Evolutionary conservation across 2,113 vertebrate genomes (phyloP), one percentile per base, ranked within the genome.

Genomic region (Argyrosomus japonicus): DNA sequence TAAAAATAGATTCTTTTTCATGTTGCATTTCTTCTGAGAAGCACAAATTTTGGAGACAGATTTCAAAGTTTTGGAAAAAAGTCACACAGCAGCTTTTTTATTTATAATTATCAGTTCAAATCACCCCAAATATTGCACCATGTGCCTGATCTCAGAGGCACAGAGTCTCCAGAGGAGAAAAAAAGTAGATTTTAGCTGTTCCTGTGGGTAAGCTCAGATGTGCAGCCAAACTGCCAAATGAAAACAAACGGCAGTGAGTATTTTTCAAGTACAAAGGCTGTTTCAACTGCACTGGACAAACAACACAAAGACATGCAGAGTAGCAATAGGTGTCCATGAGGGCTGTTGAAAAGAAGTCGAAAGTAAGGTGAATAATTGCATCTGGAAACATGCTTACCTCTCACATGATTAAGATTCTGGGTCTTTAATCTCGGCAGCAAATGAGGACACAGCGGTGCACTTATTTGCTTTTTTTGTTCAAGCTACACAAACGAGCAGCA

Each of bases 121-220:
- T 56, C 53, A 63, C 73, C n/a, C 81, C 89, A 81, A 92, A 88
- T 89, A 87, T 86, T 85, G 58, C 79, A 86, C 76, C 75, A 75
- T 61, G 81, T 90, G 65, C 79, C 29, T 4, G 70, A 54, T 68
- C 68, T 87, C 71, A 7, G 47, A 70, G 77, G 67, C 71, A 57
- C 23, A 5, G 61, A 23, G 77, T 86, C 88, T 89, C 82, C 17
- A 18, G 86, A 77, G 87, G 77, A 79, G 70, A 71, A 36, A 86
- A 27, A 32, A 78, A 67, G 61, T 61, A 40, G 7, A 57, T 81
- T 82, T 53, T 21, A 53, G 60, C 43, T 62, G 25, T 64, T 75
- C 71, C 75, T 51, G 29, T 77, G 60, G 71, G 45, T 54, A 63
- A 62, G 32, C 79, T 77, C 47, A 75, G 29, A 75, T 81, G 56